Conservation (phyloP, 2,113 vertebrate species). For the Catharus fuscescens region DNA sequence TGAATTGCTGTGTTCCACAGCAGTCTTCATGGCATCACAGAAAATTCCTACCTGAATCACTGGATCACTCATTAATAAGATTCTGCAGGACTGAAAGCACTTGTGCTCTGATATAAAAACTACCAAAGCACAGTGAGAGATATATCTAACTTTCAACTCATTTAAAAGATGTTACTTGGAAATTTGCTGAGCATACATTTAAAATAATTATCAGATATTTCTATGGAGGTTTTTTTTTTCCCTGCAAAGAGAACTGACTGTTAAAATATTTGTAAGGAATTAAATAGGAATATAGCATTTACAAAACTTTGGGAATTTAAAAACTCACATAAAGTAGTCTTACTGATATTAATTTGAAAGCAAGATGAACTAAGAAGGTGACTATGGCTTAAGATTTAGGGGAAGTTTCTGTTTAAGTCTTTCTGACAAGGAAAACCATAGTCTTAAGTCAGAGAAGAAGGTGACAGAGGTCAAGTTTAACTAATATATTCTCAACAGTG, state of each 20-base stretch:
- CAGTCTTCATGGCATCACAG: background rate
- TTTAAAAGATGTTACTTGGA: background rate
- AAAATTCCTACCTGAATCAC: background rate
- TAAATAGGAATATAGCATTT: background rate
- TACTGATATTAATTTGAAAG: background rate
- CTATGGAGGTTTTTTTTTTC: background rate
- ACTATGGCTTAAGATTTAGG: background rate
- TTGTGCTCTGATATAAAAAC: background rate
- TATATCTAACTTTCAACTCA: background rate
- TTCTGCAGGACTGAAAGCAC: background rate
- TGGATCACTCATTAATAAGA: background rate
- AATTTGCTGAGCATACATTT: background rate
- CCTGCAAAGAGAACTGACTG: background rate
- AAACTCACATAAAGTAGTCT: background rate
- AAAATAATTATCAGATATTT: background rate
- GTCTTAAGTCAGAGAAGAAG: background rate
- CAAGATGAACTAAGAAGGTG: background rate
- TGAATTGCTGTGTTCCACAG: background rate
- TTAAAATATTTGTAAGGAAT: background rate
- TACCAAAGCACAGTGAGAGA: background rate
- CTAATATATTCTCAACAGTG: background rate
- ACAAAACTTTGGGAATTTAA: background rate
- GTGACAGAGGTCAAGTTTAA: background rate
- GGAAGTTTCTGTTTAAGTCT: constrained; percentile 12
- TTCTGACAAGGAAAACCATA: background rate